Conservation (phyloP, 2,888 invertebrate genomes). For the Venustoraphidia nigricollis region DNA sequence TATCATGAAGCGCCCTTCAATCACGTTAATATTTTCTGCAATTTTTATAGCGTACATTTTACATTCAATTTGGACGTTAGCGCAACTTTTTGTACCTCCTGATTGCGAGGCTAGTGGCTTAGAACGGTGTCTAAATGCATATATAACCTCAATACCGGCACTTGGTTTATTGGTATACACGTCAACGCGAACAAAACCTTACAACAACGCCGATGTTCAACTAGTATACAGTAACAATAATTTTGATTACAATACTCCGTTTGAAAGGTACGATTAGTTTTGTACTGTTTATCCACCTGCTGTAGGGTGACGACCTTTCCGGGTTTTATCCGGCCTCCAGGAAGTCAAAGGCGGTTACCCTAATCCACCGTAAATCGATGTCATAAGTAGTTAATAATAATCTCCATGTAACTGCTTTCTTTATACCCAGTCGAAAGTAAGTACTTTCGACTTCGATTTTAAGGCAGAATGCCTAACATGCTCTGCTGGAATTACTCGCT, state of each 20-base stretch:
- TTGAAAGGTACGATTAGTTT: constrained; percentile 30
- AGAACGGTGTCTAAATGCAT: constrained; percentile 51
- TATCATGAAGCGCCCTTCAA: constrained; percentile 27
- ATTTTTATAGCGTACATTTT: constrained; percentile 52
- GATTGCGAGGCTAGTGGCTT: constrained; percentile 38
- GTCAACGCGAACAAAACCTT: constrained; percentile 42
- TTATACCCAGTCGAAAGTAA: too few relatives aligned
- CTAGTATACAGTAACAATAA: constrained; percentile 42
- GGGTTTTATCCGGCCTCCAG: too few relatives aligned
- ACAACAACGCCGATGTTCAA: constrained; percentile 33
- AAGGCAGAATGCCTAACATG: too few relatives aligned
- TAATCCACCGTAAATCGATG: too few relatives aligned
- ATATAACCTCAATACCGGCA: constrained; percentile 47
- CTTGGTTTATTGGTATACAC: constrained; percentile 55
- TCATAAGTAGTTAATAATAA: too few relatives aligned
- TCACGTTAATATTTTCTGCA: constrained; percentile 43
- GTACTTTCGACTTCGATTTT: too few relatives aligned
- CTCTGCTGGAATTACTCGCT: too few relatives aligned
- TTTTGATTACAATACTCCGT: constrained; percentile 46
- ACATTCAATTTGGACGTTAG: constrained; percentile 62
- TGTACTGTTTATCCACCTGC: too few relatives aligned
- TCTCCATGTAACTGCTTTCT: too few relatives aligned
- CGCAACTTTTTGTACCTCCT: constrained; percentile 55
- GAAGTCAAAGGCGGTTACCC: too few relatives aligned
- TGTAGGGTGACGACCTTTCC: too few relatives aligned